phyloP scores from a whole-genome alignment of 2,113 vertebrate genomes.

The Oncorhynchus kisutch region DNA sequence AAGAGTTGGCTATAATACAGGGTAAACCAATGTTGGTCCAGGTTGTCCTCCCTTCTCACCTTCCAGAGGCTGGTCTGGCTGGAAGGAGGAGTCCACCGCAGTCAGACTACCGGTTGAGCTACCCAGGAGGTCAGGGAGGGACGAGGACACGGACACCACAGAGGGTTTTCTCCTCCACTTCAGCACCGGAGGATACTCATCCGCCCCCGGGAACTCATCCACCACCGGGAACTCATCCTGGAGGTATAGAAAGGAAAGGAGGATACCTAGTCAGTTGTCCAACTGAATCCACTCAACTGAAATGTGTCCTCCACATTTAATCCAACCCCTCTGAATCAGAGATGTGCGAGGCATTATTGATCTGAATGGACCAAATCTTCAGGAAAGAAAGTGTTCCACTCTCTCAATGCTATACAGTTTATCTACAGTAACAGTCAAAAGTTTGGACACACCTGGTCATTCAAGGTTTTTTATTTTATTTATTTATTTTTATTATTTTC shows the following conservation, averaged over 20 bases:
- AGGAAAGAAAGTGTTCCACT: slow-evolving; percentile 21
- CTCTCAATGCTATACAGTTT: too few species aligned
- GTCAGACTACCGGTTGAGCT: slow-evolving; percentile 79
- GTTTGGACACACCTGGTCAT: too few species aligned
- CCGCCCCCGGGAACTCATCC: slow-evolving; percentile 81
- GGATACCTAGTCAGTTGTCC: too few species aligned
- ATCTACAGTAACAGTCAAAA: too few species aligned
- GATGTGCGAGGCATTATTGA: too few species aligned
- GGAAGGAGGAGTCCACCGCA: slow-evolving; percentile 76
- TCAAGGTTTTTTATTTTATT: too few species aligned
- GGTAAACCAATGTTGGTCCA: background rate
- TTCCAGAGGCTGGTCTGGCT: slow-evolving; percentile 76
- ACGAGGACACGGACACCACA: slow-evolving; percentile 76
- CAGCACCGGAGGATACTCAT: slow-evolving; percentile 77
- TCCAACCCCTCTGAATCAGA: too few species aligned
- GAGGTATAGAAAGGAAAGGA: background rate
- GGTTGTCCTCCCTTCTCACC: slow-evolving; percentile 48
- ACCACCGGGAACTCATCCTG: slow-evolving; percentile 70
- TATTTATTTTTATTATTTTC: too few species aligned
- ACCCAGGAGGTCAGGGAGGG: slow-evolving; percentile 82
- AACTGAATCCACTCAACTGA: too few species aligned
- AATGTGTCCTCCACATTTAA: too few species aligned
- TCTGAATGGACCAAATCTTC: slow-evolving; percentile 6
- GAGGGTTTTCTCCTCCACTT: slow-evolving; percentile 90
- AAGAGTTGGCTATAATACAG: too few species aligned